A percentile compares a stretch with the other conserved stretches of the same genome.
These are phyloP conservation scores for Myoxocephalus aenaeus DNA, from an alignment of 2,797 vertebrate species.

Conservation along the genomic window DNA sequence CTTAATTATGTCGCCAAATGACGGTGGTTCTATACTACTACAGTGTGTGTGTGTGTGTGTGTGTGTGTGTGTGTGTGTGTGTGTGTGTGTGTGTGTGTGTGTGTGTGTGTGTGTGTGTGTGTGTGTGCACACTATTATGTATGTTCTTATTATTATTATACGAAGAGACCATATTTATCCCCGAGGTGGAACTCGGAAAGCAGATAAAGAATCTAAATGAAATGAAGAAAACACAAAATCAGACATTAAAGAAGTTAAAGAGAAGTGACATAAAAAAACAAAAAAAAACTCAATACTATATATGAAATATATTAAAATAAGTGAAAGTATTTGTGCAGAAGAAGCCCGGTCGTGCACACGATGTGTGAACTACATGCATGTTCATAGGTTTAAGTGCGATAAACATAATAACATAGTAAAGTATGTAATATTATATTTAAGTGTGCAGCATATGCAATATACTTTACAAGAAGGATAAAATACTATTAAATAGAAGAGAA, in stretches of 20 bases:
- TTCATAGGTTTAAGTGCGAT: neutral
- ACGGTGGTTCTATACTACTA: too few relatives aligned
- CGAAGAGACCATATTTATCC: neutral
- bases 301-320: neutral
- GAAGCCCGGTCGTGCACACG: neutral
- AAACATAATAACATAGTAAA: neutral
- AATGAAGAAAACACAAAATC: neutral
- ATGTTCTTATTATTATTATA: neutral
- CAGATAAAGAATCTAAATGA: neutral
- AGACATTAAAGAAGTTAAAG: neutral
- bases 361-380: neutral
- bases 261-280: neutral
- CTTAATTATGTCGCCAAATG: neutral
- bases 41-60: neutral
- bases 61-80: neutral
- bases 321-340: neutral
- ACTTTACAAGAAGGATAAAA: neutral
- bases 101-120: neutral
- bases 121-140: neutral
- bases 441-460: neutral
- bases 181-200: neutral
- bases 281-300: too few relatives aligned
- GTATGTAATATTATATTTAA: neutral
- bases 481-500: neutral
- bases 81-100: too few relatives aligned